Evolutionary conservation across 2,797 vertebrate genomes (phyloP).

Genomic region (Spinus pinus): DNA sequence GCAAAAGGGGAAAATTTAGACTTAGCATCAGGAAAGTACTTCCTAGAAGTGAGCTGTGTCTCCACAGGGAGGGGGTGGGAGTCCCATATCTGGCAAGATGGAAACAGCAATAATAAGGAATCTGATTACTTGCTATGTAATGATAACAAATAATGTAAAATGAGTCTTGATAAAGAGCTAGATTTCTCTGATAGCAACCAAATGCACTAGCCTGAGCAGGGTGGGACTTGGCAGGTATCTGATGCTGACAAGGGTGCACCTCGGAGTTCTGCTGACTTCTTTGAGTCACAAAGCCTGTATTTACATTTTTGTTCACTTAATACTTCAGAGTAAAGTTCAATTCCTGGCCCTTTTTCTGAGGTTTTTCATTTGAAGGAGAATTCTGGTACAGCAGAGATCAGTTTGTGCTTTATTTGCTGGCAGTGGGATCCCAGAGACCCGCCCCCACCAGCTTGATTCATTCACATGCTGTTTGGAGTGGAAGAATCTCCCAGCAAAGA

Average conservation of each 20-base stretch:
- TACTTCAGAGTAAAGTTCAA: neutral
- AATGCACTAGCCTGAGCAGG: neutral
- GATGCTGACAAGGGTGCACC: neutral
- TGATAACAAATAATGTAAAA: constrained; percentile 27
- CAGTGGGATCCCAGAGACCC: neutral
- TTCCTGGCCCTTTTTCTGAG: neutral
- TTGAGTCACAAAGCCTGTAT: neutral
- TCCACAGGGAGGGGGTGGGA: constrained; percentile 46
- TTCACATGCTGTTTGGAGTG: neutral
- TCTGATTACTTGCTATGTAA: neutral
- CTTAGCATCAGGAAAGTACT: constrained; percentile 15
- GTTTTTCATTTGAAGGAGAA: neutral
- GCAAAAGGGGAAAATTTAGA: constrained; percentile 21
- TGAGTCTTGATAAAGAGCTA: neutral
- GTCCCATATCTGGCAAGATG: constrained; percentile 15
- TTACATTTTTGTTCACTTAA: neutral
- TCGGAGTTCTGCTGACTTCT: neutral
- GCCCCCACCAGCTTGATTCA: neutral
- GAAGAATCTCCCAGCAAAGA: neutral
- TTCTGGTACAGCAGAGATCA: neutral
- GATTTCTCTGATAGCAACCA: neutral
- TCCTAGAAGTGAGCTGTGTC: constrained; percentile 40
- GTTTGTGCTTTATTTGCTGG: neutral
- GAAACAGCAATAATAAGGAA: neutral
- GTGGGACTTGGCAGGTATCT: neutral